Conservation (phyloP, 2,113 vertebrate species). For the Rhynchomys soricoides region DNA sequence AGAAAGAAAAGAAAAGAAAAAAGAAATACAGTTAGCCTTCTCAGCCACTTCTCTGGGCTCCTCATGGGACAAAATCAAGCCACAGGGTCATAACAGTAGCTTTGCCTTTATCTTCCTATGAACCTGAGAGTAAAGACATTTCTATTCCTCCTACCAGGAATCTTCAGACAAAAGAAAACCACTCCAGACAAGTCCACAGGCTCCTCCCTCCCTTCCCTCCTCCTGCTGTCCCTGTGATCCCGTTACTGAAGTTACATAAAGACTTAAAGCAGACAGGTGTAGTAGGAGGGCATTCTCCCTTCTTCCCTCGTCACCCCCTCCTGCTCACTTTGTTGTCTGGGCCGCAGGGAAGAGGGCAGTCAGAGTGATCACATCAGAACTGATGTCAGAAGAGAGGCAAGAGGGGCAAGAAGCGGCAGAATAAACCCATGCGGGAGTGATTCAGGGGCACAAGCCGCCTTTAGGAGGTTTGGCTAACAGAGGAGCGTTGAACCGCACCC, state of each 20-base stretch:
- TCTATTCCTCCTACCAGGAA: neutral
- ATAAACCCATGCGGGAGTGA: neutral
- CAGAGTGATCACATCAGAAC: neutral
- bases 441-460: neutral
- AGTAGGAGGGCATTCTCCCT: neutral
- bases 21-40: constrained; percentile 50
- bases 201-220: too few species aligned
- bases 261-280: constrained; percentile 43
- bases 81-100: neutral
- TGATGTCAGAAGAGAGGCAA: constrained; percentile 53
- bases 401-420: neutral
- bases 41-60: constrained; percentile 40
- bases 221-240: neutral
- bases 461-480: neutral
- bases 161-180: constrained; percentile 1
- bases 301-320: neutral
- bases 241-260: constrained; percentile 7
- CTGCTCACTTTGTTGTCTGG: constrained; percentile 64
- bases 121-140: neutral
- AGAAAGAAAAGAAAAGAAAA: too few species aligned
- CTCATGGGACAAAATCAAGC: constrained; percentile 9
- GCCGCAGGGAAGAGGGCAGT: constrained; percentile 43
- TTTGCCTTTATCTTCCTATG: constrained; percentile 15
- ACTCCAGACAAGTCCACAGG: neutral
- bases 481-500: neutral